Evolutionary conservation across 2,113 vertebrate species (phyloP).

Genomic region (Stegostoma tigrinum): DNA sequence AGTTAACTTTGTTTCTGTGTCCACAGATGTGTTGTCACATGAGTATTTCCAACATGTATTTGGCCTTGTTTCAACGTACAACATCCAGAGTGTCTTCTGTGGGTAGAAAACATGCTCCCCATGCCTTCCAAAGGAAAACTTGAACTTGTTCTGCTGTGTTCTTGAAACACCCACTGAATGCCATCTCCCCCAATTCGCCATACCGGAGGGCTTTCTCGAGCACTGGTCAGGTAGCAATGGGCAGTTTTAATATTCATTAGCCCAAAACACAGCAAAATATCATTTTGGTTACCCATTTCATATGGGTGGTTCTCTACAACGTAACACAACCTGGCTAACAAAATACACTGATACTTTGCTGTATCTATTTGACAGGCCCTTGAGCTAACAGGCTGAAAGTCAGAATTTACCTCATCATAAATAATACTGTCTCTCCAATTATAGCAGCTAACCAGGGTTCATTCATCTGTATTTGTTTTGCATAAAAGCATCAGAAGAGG

Average conservation of each 20-base stretch:
- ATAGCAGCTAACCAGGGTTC: neutral
- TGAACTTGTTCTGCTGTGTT: neutral
- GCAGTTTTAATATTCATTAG: neutral
- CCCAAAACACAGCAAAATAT: neutral
- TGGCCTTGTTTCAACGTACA: no score
- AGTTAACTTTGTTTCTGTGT: no score
- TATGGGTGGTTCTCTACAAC: neutral
- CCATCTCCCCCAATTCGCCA: neutral
- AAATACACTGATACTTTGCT: neutral
- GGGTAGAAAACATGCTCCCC: neutral
- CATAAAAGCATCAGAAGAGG: neutral
- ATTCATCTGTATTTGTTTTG: neutral
- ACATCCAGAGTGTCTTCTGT: no score
- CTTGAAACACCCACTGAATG: neutral
- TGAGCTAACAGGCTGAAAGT: neutral
- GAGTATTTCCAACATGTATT: no score
- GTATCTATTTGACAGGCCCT: neutral
- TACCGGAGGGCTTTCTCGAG: neutral
- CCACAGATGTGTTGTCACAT: no score
- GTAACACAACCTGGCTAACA: neutral
- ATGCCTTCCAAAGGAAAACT: neutral
- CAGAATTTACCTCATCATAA: neutral
- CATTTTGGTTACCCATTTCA: neutral
- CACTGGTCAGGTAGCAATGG: no score
- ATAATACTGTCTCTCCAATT: neutral